Base-by-base conservation (phyloP, 2,797 vertebrate species). In the Diplodus puntazzo region DNA sequence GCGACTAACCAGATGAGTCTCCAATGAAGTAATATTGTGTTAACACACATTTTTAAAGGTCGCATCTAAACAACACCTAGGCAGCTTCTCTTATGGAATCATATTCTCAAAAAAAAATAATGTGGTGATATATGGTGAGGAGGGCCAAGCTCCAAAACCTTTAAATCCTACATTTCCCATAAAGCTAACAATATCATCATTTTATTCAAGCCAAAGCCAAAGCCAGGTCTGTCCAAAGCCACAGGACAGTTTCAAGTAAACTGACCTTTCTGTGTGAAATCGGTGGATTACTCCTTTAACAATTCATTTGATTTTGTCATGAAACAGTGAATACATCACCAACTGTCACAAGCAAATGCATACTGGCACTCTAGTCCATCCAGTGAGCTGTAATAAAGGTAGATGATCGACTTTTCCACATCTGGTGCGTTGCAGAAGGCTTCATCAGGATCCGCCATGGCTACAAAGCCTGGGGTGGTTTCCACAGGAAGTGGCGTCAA, bases 381-480 rank as follows among this genome's bases (percentile, higher is more conserved):
- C 21, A 49, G 0, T 70, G 34, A 71, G 2, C 54, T 75, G 23
- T 60, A 45, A 49, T 4, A 58, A 57, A 43, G 17, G 46, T 34
- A 77, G 67, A 74, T 82, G 27, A 83, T 80, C 30, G 27, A 87
- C 60, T 45, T 82, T 82, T 16, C 59, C 58, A 80, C 46, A 87
- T 84, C 45, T 73, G 87, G 23, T 92, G 82, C 90, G 0, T 95
- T 94, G 71, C 94, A 95, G 95, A 94, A 90, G 78, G 82, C 83
- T 73, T 61, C 92, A 17, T 79, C 87, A 11, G 86, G 77, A 80
- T 85, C 92, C 1, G 21, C 82, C 75, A 91, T 93, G 90, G 88
- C 92, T 73, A 66, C 90, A 48, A 89, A 87, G 79, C 74, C 89
- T 59, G 87, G 49, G 43, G 76, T 17, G 48, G 77, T 76, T 65